phyloP scores from a whole-genome alignment of 2,113 vertebrate species.

The Puntigrus tetrazona region DNA sequence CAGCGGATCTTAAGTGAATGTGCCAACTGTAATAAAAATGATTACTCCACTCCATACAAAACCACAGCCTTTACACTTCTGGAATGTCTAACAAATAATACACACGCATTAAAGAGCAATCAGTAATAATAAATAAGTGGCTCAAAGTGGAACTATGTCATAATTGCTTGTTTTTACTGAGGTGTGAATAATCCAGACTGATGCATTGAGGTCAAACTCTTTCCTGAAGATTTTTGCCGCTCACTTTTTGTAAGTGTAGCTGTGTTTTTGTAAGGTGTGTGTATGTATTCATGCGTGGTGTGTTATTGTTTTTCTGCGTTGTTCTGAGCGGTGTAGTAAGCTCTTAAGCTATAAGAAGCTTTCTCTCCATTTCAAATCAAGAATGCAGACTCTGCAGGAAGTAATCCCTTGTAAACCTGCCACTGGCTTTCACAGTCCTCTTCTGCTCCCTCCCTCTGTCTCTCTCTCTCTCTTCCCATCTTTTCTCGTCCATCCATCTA shows the following conservation, averaged over 20 bases:
- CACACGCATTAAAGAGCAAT: neutral
- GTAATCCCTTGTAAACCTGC: conserved; percentile 79
- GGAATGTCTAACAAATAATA: neutral
- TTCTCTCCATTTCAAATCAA: conserved; percentile 78
- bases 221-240: neutral
- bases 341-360: conserved; percentile 80
- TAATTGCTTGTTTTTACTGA: neutral
- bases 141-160: neutral
- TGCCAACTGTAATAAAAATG: neutral
- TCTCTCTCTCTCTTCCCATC: neutral
- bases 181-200: neutral
- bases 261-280: conserved; percentile 31
- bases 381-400: conserved; percentile 81
- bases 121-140: neutral
- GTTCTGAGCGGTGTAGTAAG: conserved; percentile 73
- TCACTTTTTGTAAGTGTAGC: neutral
- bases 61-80: neutral
- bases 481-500: conserved; percentile 49
- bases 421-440: conserved; percentile 71
- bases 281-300: conserved; percentile 61
- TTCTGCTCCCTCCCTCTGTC: conserved; percentile 53
- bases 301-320: conserved; percentile 74
- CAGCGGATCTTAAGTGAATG: neutral
- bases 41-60: neutral
- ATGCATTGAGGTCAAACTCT: neutral